Base-by-base conservation (phyloP, 2,888 invertebrate genomes). In the Taphrorychus bicolor region DNA sequence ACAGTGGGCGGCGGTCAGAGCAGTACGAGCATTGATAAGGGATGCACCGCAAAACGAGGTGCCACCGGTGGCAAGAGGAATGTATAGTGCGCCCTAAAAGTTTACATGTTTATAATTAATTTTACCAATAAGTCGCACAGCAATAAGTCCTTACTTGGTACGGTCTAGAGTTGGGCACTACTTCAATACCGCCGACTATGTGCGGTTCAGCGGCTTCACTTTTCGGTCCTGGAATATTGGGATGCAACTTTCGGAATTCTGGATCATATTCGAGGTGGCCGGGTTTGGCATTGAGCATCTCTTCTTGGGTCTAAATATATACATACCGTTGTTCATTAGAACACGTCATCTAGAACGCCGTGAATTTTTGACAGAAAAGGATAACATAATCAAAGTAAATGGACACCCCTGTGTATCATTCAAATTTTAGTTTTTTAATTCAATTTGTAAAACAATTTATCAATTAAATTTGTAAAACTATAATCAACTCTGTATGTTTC, bases 1-100 rank as follows among this genome's bases (percentile, higher is more conserved):
- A 24, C 76, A 76, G 59, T 75, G 75, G 17, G 76, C 76, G 2
- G 76, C 76, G 48, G 76, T 76, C 7, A 76, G 56, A 5, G 75
- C 71, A 17, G 72, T 72, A 24, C 54, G 59, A 0, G 60, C 57
- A 5, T 66, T 60, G 22, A 76, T 71, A 1, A 76, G 59, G 18
- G 74, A 74, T 58, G 74, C 75, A 9, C 76, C 76, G 56, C 76
- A 76, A 66, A 75, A 73, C 3, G 68, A 65, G 16, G 61, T 67
- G 16, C 73, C 23, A 18, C 11, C 23, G n/a, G n/a, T n/a, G n/a
- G 16, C 22, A 41, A 54, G 21, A 3, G 65, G 59, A 17, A 53
- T 65, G 32, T 18, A 59, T 7, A 65, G 21, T 22, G 56, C 66
- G 23, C 19, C 59, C 66, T 65, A 59, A 54, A 59, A 45, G 22